Percentiles rank a stretch among this genome's conserved stretches.
phyloP scores from a whole-genome alignment of 2,888 invertebrate species.

The Drosophila nr. fundita region DNA sequence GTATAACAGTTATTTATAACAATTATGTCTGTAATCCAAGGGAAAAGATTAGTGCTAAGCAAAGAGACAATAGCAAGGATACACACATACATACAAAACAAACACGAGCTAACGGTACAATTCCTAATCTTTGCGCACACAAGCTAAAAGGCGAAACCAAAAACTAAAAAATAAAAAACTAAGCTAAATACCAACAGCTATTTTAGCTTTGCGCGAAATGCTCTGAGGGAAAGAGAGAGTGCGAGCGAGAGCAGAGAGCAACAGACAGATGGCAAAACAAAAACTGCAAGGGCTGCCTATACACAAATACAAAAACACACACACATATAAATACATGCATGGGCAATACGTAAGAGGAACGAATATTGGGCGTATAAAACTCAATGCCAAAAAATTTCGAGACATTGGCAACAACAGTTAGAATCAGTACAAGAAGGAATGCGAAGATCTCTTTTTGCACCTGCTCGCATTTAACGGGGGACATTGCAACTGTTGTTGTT shows the following conservation, averaged over 20 bases:
- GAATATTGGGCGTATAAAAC: slow-evolving; percentile 39
- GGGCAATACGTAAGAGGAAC: slow-evolving; percentile 44
- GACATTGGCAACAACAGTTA: slow-evolving; percentile 24
- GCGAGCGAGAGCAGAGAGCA: slow-evolving; percentile 20
- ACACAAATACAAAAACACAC: slow-evolving; percentile 6
- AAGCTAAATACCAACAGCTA: slow-evolving; percentile 52
- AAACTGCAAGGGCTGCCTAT: slow-evolving; percentile 58
- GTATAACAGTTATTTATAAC: slow-evolving; percentile 34
- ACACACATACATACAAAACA: slow-evolving; percentile 11
- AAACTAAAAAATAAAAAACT: slow-evolving; percentile 12
- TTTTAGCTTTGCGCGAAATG: slow-evolving; percentile 54
- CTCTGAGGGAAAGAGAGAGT: slow-evolving; percentile 21
- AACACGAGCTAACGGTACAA: slow-evolving; percentile 21
- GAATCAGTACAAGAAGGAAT: slow-evolving; percentile 16
- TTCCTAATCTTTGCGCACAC: slow-evolving; percentile 28
- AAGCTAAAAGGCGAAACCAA: slow-evolving; percentile 22
- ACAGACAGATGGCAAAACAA: slow-evolving; percentile 55
- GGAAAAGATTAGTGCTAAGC: slow-evolving; percentile 7
- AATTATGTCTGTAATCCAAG: slow-evolving; percentile 1
- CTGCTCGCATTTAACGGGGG: slow-evolving; percentile 40
- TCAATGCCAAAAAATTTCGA: slow-evolving; percentile 22
- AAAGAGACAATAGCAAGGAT: slow-evolving; percentile 24
- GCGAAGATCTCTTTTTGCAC: slow-evolving; percentile 35
- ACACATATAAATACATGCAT: background rate
- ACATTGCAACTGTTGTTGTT: slow-evolving; percentile 34